Percentiles rank a stretch among this genome's conserved stretches.
Conservation (phyloP, 1,140 invertebrate species). For the Ips nitidus region DNA sequence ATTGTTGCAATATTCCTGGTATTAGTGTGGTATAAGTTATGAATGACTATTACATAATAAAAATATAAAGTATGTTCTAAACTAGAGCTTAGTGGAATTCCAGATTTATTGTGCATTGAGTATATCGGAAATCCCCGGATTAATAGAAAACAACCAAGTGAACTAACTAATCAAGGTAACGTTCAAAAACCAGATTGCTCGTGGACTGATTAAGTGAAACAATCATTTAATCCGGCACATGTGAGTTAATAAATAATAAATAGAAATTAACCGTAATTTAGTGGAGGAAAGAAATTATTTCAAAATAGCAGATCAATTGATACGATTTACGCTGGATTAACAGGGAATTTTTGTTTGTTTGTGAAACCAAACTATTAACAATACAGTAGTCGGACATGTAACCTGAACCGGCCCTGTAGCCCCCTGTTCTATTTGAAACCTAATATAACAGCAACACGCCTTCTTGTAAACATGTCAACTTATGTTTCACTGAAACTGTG, state of each 20-base stretch:
- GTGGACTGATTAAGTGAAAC: not conserved
- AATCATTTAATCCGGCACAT: not conserved
- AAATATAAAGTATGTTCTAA: no score
- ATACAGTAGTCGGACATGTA: conserved; percentile 18
- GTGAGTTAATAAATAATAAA: not conserved
- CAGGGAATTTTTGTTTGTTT: conserved; percentile 8
- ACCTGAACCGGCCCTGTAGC: conserved; percentile 7
- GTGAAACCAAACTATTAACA: conserved; percentile 8
- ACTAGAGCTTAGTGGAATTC: no score
- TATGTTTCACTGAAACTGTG: not conserved
- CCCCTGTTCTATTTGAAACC: conserved; percentile 15
- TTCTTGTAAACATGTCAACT: conserved; percentile 7
- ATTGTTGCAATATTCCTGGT: no score
- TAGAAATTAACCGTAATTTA: no score
- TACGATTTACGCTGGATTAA: not conserved
- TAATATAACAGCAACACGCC: conserved; percentile 13
- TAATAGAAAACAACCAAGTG: no score
- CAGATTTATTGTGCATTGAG: no score
- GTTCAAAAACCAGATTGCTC: no score
- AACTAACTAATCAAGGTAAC: no score
- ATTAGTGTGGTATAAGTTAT: no score
- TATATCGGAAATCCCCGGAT: no score
- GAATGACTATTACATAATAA: no score
- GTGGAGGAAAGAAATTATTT: no score
- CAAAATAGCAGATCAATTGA: not conserved